phyloP scores from a whole-genome alignment of 2,113 vertebrate species.

The Strix aluco region DNA sequence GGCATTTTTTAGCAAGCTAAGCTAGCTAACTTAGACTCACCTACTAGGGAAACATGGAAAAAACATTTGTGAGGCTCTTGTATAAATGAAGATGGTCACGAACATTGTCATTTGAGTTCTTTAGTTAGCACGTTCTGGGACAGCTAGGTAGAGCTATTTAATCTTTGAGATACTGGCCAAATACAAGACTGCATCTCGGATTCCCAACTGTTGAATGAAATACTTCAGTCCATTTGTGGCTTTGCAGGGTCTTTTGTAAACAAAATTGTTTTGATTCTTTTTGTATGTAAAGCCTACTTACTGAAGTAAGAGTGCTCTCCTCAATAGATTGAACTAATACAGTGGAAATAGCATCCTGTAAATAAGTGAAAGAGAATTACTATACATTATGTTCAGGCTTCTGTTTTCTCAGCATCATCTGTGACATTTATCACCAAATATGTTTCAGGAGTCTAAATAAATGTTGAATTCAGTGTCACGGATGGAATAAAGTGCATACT shows the following conservation, averaged over 20 bases:
- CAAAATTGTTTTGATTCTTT: not conserved
- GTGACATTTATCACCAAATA: not conserved
- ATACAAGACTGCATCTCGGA: not conserved
- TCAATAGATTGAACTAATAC: not conserved
- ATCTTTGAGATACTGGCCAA: not conserved
- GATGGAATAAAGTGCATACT: not conserved
- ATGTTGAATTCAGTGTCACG: not conserved
- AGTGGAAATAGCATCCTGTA: not conserved
- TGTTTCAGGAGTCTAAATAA: not conserved
- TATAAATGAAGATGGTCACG: not conserved
- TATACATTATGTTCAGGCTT: not conserved
- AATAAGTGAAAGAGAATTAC: not conserved
- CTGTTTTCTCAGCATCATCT: not conserved
- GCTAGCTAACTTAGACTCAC: not conserved
- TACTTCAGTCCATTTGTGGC: not conserved
- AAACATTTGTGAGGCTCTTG: not conserved
- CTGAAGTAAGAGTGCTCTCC: not conserved
- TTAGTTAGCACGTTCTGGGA: not conserved
- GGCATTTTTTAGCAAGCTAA: not conserved
- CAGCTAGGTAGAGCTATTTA: not conserved
- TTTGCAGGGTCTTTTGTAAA: not conserved
- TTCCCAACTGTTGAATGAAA: not conserved
- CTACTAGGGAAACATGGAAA: not conserved
- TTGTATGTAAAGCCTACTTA: not conserved
- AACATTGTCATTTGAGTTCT: not conserved